Evolutionary conservation across 2,113 vertebrate genomes (phyloP).

Genomic region (Oenanthe melanoleuca): DNA sequence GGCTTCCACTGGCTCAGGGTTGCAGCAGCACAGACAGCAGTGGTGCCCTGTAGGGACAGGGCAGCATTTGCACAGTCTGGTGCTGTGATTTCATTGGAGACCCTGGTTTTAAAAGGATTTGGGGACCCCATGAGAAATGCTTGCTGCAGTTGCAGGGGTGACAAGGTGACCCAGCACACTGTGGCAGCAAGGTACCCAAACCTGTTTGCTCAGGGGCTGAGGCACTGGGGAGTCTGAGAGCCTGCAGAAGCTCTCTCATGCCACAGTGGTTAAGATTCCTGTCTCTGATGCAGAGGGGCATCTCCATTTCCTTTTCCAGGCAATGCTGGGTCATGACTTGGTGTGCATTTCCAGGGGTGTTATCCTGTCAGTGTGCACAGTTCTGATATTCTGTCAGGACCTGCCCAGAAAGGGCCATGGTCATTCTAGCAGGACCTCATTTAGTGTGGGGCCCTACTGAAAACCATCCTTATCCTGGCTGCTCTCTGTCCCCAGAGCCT

Average conservation of each 20-base stretch:
- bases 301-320: neutral
- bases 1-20: neutral
- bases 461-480: neutral
- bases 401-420: too few species aligned
- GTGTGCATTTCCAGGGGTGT: neutral
- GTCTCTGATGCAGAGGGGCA: neutral
- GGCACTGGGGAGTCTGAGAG: neutral
- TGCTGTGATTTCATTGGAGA: neutral
- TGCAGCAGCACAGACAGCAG: neutral
- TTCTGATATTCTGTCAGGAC: neutral
- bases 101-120: rapidly evolving
- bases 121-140: rapidly evolving
- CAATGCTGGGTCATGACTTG: rapidly evolving
- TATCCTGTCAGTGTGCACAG: neutral
- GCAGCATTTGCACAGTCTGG: neutral
- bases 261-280: neutral
- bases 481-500: neutral
- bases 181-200: neutral
- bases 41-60: rapidly evolving
- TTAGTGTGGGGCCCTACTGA: neutral
- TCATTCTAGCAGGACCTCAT: rapidly evolving
- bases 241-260: neutral
- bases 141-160: neutral
- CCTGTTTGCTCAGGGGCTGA: neutral
- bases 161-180: neutral